These are phyloP conservation scores for Anadara kagoshimensis DNA, from an alignment of 1,140 invertebrate species.

Conservation along the genomic window DNA sequence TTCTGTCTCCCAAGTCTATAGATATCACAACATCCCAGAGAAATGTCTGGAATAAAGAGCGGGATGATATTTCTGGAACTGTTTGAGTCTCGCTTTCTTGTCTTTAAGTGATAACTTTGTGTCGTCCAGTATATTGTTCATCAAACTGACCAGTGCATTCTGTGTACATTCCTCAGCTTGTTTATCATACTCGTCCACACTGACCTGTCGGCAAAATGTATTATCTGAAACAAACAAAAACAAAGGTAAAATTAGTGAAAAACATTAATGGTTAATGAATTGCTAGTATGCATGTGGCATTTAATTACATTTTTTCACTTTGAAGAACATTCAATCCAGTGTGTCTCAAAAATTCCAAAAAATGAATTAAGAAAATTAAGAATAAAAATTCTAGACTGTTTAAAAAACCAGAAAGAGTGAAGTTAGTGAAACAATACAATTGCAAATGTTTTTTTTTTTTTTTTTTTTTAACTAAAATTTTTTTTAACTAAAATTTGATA, in stretches of 20 bases:
- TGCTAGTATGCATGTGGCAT: neutral
- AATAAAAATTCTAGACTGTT: no score
- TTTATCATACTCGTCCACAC: slow-evolving; percentile 68
- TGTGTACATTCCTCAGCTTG: slow-evolving; percentile 70
- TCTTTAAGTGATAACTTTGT: slow-evolving; percentile 70
- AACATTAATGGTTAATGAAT: neutral
- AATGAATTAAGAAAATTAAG: no score
- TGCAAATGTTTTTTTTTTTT: no score
- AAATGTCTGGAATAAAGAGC: slow-evolving; percentile 64
- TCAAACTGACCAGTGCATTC: slow-evolving; percentile 66
- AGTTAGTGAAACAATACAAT: no score
- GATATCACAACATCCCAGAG: slow-evolving; percentile 41
- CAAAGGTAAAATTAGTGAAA: neutral
- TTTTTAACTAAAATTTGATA: no score
- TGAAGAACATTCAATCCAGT: no score
- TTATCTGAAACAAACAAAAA: slow-evolving; percentile 49
- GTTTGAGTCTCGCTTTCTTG: slow-evolving; percentile 72
- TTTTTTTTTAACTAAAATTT: no score
- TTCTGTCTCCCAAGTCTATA: no score
- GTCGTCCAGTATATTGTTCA: slow-evolving; percentile 73
- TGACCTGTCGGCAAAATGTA: slow-evolving; percentile 61
- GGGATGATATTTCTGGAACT: slow-evolving; percentile 69
- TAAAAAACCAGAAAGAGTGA: no score
- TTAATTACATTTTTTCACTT: no score
- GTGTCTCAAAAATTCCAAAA: no score